Evolutionary conservation across 2,888 invertebrate species (phyloP).

Genomic region (Nowickia ferox): DNA sequence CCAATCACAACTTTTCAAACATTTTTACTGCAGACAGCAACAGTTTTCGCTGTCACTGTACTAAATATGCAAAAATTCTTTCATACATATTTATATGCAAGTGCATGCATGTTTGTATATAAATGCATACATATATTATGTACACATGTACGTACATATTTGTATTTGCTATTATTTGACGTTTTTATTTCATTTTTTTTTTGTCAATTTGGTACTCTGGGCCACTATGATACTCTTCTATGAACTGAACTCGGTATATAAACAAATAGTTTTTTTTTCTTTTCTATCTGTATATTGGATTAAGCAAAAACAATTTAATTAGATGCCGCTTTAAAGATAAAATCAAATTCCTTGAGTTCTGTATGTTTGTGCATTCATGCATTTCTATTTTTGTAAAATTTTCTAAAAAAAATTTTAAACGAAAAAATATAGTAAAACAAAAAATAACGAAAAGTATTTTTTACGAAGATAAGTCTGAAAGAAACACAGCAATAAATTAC

Average conservation of each 20-base stretch:
- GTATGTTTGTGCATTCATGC: conserved; percentile 50
- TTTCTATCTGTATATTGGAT: conserved; percentile 17
- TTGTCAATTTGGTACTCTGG: conserved; percentile 51
- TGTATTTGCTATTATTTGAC: conserved; percentile 15
- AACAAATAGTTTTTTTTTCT: conserved; percentile 2
- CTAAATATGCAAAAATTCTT: not conserved
- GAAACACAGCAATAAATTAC: conserved; percentile 33
- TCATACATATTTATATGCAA: not conserved
- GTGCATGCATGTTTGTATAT: not conserved
- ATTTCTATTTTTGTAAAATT: conserved; percentile 64
- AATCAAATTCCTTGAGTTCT: conserved; percentile 60
- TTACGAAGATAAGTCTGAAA: conserved; percentile 13
- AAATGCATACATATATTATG: not conserved
- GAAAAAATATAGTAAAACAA: conserved; percentile 29
- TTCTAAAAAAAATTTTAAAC: conserved; percentile 36
- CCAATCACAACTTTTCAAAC: no score
- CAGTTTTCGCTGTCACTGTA: no score
- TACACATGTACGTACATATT: not conserved
- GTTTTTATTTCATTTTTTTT: conserved; percentile 9
- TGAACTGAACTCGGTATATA: conserved; percentile 9
- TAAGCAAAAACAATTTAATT: conserved; percentile 66
- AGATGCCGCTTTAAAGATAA: conserved; percentile 71
- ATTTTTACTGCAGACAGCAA: no score
- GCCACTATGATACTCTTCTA: conserved; percentile 42
- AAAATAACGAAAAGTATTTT: conserved; percentile 9